Conservation (phyloP, 1,140 invertebrate genomes). For the Popillia japonica region DNA sequence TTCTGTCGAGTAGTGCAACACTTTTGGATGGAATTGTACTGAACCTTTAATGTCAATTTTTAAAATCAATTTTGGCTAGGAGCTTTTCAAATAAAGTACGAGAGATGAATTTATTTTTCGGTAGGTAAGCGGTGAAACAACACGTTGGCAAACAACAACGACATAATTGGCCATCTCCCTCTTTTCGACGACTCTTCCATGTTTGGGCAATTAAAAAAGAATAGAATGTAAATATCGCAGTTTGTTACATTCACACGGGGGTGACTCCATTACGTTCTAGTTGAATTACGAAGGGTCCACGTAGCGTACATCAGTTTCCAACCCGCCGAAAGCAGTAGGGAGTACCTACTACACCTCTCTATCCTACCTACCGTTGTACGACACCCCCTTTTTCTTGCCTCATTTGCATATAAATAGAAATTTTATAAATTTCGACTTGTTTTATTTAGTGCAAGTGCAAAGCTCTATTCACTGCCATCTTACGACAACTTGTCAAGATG, state of each 20-base stretch:
- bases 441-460: slow-evolving; percentile 26
- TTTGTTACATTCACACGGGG: slow-evolving; percentile 32
- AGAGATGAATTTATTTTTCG: too few relatives aligned
- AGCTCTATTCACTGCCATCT: not conserved
- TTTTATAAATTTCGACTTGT: slow-evolving; percentile 31
- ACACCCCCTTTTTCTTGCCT: not conserved
- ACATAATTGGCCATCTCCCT: slow-evolving; percentile 13
- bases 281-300: slow-evolving; percentile 26
- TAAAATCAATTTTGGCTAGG: too few relatives aligned
- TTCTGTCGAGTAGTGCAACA: too few relatives aligned
- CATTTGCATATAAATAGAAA: slow-evolving; percentile 34
- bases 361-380: not conserved
- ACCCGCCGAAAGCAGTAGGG: too few relatives aligned
- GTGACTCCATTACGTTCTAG: slow-evolving; percentile 33
- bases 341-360: not conserved
- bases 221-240: slow-evolving; percentile 33
- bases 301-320: not conserved
- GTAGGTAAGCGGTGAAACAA: too few relatives aligned
- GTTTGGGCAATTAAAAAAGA: slow-evolving; percentile 24
- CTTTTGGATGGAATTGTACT: too few relatives aligned
- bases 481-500: not conserved
- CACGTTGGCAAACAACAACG: not conserved
- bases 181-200: not conserved
- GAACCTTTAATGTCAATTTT: too few relatives aligned
- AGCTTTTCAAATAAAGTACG: too few relatives aligned